phyloP scores from a whole-genome alignment of 2,797 vertebrate genomes.

The Tokudaia muenninki region DNA sequence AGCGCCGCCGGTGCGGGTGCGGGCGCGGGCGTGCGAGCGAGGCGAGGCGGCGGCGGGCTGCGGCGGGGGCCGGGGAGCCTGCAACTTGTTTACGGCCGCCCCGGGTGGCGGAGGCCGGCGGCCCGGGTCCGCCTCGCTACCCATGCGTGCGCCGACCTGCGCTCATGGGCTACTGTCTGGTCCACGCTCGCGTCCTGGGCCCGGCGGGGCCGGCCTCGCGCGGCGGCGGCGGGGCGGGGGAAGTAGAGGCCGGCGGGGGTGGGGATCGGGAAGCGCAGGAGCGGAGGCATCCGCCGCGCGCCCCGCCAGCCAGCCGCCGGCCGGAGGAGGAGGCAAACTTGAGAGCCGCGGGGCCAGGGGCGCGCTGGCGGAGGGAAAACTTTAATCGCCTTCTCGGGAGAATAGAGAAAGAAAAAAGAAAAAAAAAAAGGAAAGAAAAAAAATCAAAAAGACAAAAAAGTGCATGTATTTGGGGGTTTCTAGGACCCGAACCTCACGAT shows the following conservation, averaged over 20 bases:
- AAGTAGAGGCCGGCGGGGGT: slow-evolving; percentile 80
- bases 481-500: slow-evolving; percentile 7
- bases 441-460: background rate
- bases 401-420: background rate
- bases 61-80: slow-evolving; percentile 56
- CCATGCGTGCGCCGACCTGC: slow-evolving; percentile 72
- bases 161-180: slow-evolving; percentile 31
- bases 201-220: slow-evolving; percentile 74
- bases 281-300: slow-evolving; percentile 79
- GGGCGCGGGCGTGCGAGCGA: slow-evolving; percentile 3
- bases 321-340: slow-evolving; percentile 62
- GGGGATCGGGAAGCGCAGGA: slow-evolving; percentile 80
- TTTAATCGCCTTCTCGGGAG: slow-evolving; percentile 72
- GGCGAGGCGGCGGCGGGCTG: slow-evolving; percentile 19
- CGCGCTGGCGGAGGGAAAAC: slow-evolving; percentile 70
- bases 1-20: slow-evolving; percentile 26
- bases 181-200: slow-evolving; percentile 78
- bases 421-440: background rate
- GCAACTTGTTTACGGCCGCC: slow-evolving; percentile 80
- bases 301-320: slow-evolving; percentile 55
- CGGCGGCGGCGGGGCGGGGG: slow-evolving; percentile 77
- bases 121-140: slow-evolving; percentile 44
- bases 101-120: slow-evolving; percentile 58
- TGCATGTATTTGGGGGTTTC: background rate
- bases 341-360: slow-evolving; percentile 36